Percentiles rank a stretch among this genome's conserved stretches.
phyloP scores from a whole-genome alignment of 2,888 invertebrate genomes.

The Gymnoscelis rufifasciata region DNA sequence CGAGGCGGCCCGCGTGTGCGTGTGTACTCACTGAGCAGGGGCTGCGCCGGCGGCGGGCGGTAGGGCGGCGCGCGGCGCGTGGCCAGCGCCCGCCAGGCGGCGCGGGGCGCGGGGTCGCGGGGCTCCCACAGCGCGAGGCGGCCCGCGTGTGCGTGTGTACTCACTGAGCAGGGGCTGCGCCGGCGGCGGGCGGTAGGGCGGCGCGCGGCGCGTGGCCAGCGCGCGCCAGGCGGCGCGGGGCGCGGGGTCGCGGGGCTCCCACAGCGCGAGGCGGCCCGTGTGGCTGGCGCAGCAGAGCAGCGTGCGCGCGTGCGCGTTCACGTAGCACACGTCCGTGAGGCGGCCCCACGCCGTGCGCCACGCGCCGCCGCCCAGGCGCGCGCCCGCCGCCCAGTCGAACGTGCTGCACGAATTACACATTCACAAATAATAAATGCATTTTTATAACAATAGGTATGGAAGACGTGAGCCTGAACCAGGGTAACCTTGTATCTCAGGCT shows the following conservation, averaged over 20 bases:
- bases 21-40: too few relatives aligned
- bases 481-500: too few relatives aligned
- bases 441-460: too few relatives aligned
- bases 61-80: conserved; percentile 41
- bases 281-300: conserved; percentile 87
- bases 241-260: conserved; percentile 84
- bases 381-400: conserved; percentile 90
- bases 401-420: conserved; percentile 65
- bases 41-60: too few relatives aligned
- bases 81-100: conserved; percentile 65
- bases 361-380: conserved; percentile 82
- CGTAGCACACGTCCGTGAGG: conserved; percentile 88
- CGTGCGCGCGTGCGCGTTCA: conserved; percentile 89
- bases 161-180: conserved; percentile 66
- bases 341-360: conserved; percentile 79
- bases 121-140: conserved; percentile 56
- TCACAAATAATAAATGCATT: too few relatives aligned
- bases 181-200: conserved; percentile 65
- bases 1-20: too few relatives aligned
- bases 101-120: neutral
- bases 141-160: conserved; percentile 26
- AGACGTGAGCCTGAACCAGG: too few relatives aligned
- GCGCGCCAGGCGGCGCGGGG: conserved; percentile 90
- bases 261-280: conserved; percentile 87
- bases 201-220: conserved; percentile 79